phyloP scores from a whole-genome alignment of 2,888 invertebrate species.

The Choreutis nemorana region DNA sequence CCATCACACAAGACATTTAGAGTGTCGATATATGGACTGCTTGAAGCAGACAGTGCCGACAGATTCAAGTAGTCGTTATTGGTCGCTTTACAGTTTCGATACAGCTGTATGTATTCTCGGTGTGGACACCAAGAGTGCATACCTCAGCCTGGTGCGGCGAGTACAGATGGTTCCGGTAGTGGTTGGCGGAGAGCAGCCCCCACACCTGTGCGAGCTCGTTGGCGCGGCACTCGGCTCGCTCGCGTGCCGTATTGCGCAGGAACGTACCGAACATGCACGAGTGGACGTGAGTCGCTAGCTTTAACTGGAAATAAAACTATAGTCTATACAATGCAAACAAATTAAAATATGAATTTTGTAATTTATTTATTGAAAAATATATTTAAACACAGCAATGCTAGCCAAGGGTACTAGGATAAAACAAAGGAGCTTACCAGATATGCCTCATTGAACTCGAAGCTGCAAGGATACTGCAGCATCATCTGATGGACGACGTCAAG shows the following conservation, averaged over 20 bases:
- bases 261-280: constrained; percentile 98
- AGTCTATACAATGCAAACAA: background rate
- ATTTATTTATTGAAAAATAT: too few relatives aligned
- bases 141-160: constrained; percentile 43
- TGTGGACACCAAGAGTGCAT: background rate
- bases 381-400: background rate
- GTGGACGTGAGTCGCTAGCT: constrained; percentile 93
- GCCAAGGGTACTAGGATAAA: constrained; percentile 2
- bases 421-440: constrained; percentile 79
- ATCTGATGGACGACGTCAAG: constrained; percentile 96
- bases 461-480: constrained; percentile 85
- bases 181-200: constrained; percentile 80
- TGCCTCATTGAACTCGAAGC: constrained; percentile 94
- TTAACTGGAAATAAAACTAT: constrained; percentile 73
- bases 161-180: constrained; percentile 90
- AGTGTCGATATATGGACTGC: too few relatives aligned
- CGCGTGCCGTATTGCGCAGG: constrained; percentile 85
- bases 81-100: background rate
- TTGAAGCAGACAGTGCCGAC: background rate
- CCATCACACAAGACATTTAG: too few relatives aligned
- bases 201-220: constrained; percentile 83
- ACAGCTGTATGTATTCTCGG: too few relatives aligned
- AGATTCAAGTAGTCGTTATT: background rate
- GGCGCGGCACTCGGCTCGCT: constrained; percentile 71
- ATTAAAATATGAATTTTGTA: background rate